Percentiles rank a stretch among this genome's conserved stretches.
These are phyloP conservation scores for Linnaemya tessellans DNA, from an alignment of 2,888 invertebrate genomes.

Conservation along the genomic window DNA sequence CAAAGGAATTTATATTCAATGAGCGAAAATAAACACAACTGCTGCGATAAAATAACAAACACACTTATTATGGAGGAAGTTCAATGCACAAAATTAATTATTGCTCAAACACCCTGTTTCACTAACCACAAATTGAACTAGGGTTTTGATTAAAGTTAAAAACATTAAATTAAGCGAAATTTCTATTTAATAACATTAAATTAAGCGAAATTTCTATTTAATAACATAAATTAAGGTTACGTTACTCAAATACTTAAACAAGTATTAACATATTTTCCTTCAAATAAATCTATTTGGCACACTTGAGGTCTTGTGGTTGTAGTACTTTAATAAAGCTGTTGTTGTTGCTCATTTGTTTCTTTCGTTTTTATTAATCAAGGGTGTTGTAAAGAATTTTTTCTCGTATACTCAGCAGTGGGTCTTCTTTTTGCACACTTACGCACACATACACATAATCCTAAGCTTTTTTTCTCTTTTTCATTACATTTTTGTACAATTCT, in stretches of 20 bases:
- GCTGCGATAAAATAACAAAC: not conserved
- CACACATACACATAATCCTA: slow-evolving; percentile 44
- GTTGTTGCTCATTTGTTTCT: slow-evolving; percentile 51
- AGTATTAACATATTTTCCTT: slow-evolving; percentile 8
- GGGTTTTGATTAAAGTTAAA: not conserved
- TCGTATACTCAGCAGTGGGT: slow-evolving; percentile 70
- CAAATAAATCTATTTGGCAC: slow-evolving; percentile 49
- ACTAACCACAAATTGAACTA: slow-evolving; percentile 14
- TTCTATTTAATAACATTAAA: not conserved
- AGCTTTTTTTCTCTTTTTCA: slow-evolving; percentile 47
- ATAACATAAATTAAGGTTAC: not conserved
- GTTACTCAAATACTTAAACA: too few species aligned
- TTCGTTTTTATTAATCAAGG: slow-evolving; percentile 66
- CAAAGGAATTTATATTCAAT: slow-evolving; percentile 37
- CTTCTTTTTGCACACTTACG: slow-evolving; percentile 48
- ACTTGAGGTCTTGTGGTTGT: slow-evolving; percentile 56
- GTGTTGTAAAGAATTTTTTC: slow-evolving; percentile 72
- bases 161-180: not conserved
- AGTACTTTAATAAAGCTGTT: slow-evolving; percentile 43
- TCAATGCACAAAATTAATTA: not conserved
- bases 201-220: slow-evolving; percentile 2
- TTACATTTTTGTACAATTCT: slow-evolving; percentile 41
- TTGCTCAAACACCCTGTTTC: slow-evolving; percentile 51
- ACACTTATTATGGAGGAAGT: not conserved
- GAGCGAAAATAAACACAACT: not conserved